Evolutionary conservation across 2,888 invertebrate genomes (phyloP), one percentile per base, ranked within the genome.

Genomic region (Halictus ligatus): DNA sequence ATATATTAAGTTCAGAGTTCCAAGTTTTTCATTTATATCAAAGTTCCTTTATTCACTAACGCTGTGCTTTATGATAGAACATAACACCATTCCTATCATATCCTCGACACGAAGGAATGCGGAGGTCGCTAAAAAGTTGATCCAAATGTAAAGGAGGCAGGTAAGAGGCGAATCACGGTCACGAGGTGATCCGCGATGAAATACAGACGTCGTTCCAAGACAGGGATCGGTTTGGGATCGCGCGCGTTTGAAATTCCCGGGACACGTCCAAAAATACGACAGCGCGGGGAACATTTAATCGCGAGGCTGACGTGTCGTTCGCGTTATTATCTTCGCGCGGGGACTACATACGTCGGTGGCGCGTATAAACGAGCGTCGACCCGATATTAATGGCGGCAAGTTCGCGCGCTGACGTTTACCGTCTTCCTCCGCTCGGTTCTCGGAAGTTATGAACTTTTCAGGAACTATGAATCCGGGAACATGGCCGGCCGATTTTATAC

Each of bases 371-470:
- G 90, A 82, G 77, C 85, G 77, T 86, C 86, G 78, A 86, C 78
- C 78, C 78, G 73, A 80, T 85, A 88, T 88, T 89, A 89, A 90
- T 76, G 80, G 83, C 87, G 80, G 73, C 81, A 77, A 82, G 75
- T 84, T 88, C 78, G 50, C 86, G 46, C 74, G 60, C 71, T 87
- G 90, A 85, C 89, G 81, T 90, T 90, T 90, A 90, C 82, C 89
- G 79, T 75, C 84, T 87, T 87, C 88, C 88, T 69, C 60, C 75
- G 75, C 69, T 50, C 58, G 64, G 78, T 89, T 85, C 83, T 84
- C 81, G 77, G 81, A 89, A 89, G 89, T 87, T 90, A 89, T 83
- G 85, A 84, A 90, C 85, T 87, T 90, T 84, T 83, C 84, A 81
- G 81, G 78, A 90, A 89, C 90, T 87, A 89, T 81, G 82, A 90